Conservation (phyloP, 2,113 vertebrate genomes). For the Carassius gibelio region DNA sequence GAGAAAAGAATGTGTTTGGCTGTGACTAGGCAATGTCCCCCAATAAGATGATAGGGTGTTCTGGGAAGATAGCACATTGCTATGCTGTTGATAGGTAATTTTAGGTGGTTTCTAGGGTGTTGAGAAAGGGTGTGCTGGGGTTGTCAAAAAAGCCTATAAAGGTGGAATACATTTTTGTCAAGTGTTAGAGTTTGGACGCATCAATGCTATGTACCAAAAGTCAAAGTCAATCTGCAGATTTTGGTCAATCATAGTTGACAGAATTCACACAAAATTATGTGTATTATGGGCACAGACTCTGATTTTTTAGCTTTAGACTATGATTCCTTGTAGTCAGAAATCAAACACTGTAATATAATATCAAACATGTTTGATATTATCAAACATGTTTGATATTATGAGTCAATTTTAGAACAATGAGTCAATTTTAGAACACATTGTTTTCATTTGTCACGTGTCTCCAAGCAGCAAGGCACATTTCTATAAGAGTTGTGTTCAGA, state of each 20-base stretch:
- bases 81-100: neutral
- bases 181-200: neutral
- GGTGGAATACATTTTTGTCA: neutral
- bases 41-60: too few relatives aligned
- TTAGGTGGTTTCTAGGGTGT: neutral
- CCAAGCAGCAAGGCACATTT: too few relatives aligned
- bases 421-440: too few relatives aligned
- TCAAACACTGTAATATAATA: neutral
- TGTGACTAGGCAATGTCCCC: neutral
- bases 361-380: neutral
- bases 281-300: neutral
- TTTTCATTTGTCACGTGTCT: neutral
- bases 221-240: neutral
- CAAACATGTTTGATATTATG: neutral
- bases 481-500: too few relatives aligned
- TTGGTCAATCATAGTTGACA: neutral
- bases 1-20: conserved; percentile 31
- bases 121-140: neutral
- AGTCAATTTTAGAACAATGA: too few relatives aligned
- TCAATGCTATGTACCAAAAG: neutral
- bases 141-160: neutral
- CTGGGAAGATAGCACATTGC: too few relatives aligned
- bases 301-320: neutral
- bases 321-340: neutral
- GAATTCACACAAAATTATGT: neutral